Evolutionary conservation across 2,113 vertebrate species (phyloP).

Genomic region (Cercocebus atys): DNA sequence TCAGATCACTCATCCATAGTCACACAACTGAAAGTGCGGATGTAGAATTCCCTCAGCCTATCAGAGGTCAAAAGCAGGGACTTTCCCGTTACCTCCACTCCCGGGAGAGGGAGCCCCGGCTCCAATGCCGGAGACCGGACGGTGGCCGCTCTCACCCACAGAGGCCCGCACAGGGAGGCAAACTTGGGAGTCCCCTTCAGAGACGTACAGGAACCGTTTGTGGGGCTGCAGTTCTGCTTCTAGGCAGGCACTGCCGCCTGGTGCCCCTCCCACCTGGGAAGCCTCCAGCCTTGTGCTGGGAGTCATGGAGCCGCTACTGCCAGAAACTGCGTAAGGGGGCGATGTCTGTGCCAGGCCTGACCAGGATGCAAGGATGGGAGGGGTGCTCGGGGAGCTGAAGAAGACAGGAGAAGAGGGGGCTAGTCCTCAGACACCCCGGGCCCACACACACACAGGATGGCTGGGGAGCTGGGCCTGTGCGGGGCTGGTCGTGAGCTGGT

Average conservation of each 20-base stretch:
- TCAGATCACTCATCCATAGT: neutral
- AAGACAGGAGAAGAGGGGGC: neutral
- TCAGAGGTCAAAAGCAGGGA: neutral
- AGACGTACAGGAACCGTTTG: neutral
- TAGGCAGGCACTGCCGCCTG: neutral
- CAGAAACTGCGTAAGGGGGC: conserved; percentile 91
- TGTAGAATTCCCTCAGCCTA: neutral
- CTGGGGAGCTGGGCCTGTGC: neutral
- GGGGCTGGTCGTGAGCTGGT: no score
- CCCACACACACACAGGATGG: neutral
- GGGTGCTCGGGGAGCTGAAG: conserved; percentile 85
- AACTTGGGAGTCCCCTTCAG: no score
- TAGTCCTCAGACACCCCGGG: neutral
- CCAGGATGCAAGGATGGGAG: conserved; percentile 85
- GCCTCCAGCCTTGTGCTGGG: conserved; percentile 68
- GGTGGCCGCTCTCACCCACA: neutral
- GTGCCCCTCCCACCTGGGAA: neutral
- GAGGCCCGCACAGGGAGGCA: neutral
- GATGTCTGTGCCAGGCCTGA: conserved; percentile 88
- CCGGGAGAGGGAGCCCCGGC: neutral
- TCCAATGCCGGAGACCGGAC: neutral
- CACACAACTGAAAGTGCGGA: neutral
- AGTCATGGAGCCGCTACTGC: conserved; percentile 88
- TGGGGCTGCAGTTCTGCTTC: neutral
- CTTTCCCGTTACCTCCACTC: neutral